phyloP scores from a whole-genome alignment of 1,140 invertebrate species.

The Heliconius congener region DNA sequence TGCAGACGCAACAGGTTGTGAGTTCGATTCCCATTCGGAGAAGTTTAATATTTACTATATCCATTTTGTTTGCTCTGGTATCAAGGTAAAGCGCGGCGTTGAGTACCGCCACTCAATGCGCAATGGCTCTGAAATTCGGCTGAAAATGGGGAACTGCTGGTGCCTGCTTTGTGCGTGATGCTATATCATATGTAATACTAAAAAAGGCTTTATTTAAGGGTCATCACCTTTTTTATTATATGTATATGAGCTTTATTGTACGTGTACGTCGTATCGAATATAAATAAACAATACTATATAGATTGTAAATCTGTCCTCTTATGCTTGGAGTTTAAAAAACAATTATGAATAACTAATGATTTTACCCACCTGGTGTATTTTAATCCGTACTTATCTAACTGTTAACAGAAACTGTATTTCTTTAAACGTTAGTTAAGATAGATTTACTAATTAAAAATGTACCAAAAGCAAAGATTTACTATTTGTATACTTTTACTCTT shows the following conservation, averaged over 20 bases:
- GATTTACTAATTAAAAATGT: neutral
- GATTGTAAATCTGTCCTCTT: constrained; percentile 36
- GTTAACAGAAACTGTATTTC: constrained; percentile 15
- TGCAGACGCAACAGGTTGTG: no score
- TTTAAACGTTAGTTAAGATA: neutral
- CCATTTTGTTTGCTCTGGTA: no score
- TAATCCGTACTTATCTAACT: constrained; percentile 14
- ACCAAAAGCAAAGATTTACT: no score
- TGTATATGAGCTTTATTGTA: constrained; percentile 24
- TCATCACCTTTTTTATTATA: constrained; percentile 38
- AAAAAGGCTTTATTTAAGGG: constrained; percentile 24
- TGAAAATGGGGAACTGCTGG: no score
- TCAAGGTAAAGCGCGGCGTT: no score
- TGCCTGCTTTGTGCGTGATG: no score
- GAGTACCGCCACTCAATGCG: no score
- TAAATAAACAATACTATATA: neutral
- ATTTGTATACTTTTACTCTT: neutral
- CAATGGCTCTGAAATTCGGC: no score
- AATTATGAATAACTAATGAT: constrained; percentile 38
- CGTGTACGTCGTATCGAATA: no score
- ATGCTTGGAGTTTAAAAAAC: constrained; percentile 15
- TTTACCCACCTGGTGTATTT: constrained; percentile 29
- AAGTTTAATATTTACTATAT: no score
- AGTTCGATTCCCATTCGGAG: no score
- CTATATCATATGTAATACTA: no score